Evolutionary conservation across 2,113 vertebrate genomes (phyloP), one percentile per base, ranked within the genome.

Genomic region (Pseudorasbora parva): DNA sequence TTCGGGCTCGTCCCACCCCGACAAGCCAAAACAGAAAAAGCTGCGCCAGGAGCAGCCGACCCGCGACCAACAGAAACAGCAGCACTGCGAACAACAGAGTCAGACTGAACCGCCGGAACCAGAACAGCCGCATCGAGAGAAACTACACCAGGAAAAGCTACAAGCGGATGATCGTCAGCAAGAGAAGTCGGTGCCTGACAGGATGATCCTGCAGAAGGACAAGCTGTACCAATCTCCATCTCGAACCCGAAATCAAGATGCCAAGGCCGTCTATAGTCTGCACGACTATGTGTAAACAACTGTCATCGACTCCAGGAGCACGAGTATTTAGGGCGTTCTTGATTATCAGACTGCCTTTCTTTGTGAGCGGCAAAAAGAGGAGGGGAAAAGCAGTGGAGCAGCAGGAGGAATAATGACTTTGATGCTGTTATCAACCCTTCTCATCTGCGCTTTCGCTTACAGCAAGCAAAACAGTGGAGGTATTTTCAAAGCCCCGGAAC

Each of bases 261-360:
- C 90, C 84, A 93, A 87, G 2, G 82, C 91, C 27, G 95, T 92
- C 49, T 96, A 97, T 90, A 93, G 90, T 88, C 93, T 97, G 43
- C 96, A 97, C 92, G 96, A 98, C 89, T 98, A 99, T 0, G 97
- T 99, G 45, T 99, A 91, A 93, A 71, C 15, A 78, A 23, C 45
- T 41, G 57, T 10, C 56, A 47, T 37, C 10, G 17, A 43, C 49
- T 76, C 51, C 84, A 7, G 78, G 59, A 75, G 80, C 82, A 47
- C 47, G 59, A 75, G 80, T 85, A 47, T 68, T 30, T 25, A 47
- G 76, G 78, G 83, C 78, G 88, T 59, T 37, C 82, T 66, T 66
- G 78, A 81, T 85, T 82, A 5, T 82, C 72, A 54, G 66, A 84
- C 82, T 82, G 85, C 56, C 83, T 85, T 74, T 85, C 84, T 84